phyloP scores from a whole-genome alignment of 1,140 invertebrate species.

The Lysiphlebus fabarum region DNA sequence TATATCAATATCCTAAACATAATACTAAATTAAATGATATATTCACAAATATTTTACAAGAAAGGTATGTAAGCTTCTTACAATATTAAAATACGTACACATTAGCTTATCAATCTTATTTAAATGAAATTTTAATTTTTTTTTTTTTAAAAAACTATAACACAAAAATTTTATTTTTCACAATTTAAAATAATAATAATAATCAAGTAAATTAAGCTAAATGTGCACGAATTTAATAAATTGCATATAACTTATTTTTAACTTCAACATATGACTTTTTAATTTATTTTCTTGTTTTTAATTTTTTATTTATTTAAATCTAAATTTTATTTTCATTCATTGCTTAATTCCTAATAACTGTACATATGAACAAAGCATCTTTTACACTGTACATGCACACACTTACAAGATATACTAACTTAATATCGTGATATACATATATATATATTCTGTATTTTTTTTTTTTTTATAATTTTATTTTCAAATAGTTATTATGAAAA shows the following conservation, averaged over 20 bases:
- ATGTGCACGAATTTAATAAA: conserved; percentile 32
- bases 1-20: conserved; percentile 54
- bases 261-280: conserved; percentile 46
- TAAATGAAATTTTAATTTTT: conserved; percentile 13
- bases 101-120: conserved; percentile 14
- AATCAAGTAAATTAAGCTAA: conserved; percentile 32
- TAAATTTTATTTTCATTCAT: conserved; percentile 30
- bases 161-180: conserved; percentile 12
- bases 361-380: conserved; percentile 57
- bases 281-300: conserved; percentile 28
- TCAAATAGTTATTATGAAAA: conserved; percentile 1
- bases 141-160: not conserved
- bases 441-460: conserved; percentile 18
- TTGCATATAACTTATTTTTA: conserved; percentile 44
- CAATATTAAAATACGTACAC: conserved; percentile 30
- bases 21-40: conserved; percentile 57
- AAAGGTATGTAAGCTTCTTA: conserved; percentile 42
- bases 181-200: conserved; percentile 20
- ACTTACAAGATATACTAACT: conserved; percentile 46
- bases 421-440: conserved; percentile 45
- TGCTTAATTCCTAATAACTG: conserved; percentile 51
- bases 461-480: conserved; percentile 9
- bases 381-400: conserved; percentile 56
- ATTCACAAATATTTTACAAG: conserved; percentile 59
- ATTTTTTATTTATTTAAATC: conserved; percentile 33